A percentile compares a stretch with the other conserved stretches of the same genome.
Conservation (phyloP, 2,888 invertebrate genomes). For the Elmis aenea region DNA sequence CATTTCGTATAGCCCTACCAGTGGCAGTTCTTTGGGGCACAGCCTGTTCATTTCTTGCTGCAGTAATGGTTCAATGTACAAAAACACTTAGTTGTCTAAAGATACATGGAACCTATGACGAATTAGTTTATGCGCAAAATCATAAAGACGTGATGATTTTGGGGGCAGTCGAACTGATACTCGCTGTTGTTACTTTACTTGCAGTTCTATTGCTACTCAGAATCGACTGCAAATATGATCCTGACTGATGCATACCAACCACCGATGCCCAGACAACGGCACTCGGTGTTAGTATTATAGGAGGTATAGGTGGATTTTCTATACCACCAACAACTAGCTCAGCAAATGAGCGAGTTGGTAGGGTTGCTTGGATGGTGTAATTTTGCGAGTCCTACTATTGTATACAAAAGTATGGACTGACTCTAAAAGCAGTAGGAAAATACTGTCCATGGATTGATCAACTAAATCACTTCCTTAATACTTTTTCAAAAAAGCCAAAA, state of each 20-base stretch:
- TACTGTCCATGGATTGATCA: no score
- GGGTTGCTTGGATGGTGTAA: constrained; percentile 59
- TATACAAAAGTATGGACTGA: no score
- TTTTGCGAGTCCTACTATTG: no score
- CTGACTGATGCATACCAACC: constrained; percentile 42
- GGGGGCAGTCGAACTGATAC: constrained; percentile 50
- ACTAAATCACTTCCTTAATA: no score
- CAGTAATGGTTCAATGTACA: constrained; percentile 53
- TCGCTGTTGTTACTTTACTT: constrained; percentile 50
- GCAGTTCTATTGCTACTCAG: constrained; percentile 53
- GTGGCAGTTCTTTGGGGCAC: constrained; percentile 52
- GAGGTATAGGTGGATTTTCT: constrained; percentile 33
- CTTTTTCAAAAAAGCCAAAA: no score
- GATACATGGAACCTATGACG: constrained; percentile 19
- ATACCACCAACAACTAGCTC: constrained; percentile 46
- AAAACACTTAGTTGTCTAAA: constrained; percentile 44
- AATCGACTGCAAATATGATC: constrained; percentile 50
- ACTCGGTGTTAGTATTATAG: constrained; percentile 38
- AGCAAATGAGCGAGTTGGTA: constrained; percentile 50
- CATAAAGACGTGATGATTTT: constrained; percentile 43
- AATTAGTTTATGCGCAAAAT: constrained; percentile 10
- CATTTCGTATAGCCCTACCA: constrained; percentile 38
- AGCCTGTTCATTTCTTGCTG: constrained; percentile 52
- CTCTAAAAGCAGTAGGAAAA: no score
- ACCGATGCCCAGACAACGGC: constrained; percentile 47